Conservation (phyloP, 2,113 vertebrate species). For the Noturus placidus region DNA sequence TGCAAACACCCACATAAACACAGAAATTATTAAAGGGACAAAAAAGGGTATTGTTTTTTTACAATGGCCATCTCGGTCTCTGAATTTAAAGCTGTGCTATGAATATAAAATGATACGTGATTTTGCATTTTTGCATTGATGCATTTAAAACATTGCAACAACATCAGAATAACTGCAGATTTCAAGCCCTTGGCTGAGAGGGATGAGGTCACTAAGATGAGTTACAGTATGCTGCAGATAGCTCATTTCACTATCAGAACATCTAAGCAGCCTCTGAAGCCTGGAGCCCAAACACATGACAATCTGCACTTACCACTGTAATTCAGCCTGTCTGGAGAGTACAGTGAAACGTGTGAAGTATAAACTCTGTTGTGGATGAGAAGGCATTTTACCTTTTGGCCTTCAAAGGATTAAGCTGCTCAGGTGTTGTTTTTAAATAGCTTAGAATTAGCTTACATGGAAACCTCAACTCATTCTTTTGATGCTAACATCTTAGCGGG, state of each 20-base stretch:
- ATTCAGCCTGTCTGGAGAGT: slow-evolving; percentile 43
- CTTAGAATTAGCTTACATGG: slow-evolving; percentile 52
- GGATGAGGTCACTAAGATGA: slow-evolving; percentile 31
- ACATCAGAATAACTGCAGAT: background rate
- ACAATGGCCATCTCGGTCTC: background rate
- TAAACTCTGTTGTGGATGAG: slow-evolving; percentile 30
- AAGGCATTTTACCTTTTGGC: slow-evolving; percentile 44
- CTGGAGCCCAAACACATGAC: slow-evolving; percentile 34
- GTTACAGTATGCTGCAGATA: slow-evolving; percentile 8
- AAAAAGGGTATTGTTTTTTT: background rate
- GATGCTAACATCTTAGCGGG: slow-evolving; percentile 39
- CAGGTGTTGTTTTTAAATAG: slow-evolving; percentile 57
- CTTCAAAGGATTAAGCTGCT: slow-evolving; percentile 52
- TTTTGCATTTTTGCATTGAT: slow-evolving; percentile 1
- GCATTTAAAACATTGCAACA: background rate
- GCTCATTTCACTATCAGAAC: slow-evolving; percentile 35
- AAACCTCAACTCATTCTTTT: slow-evolving; percentile 46
- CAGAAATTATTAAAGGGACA: background rate
- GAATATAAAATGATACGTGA: too few relatives aligned
- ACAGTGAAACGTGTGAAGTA: slow-evolving; percentile 31
- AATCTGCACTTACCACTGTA: slow-evolving; percentile 39
- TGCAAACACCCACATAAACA: background rate
- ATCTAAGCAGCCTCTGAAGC: slow-evolving; percentile 45
- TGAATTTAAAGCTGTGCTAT: background rate
- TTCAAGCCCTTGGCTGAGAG: background rate